Conservation (phyloP, 1,140 invertebrate genomes). For the Teleogryllus occipitalis region DNA sequence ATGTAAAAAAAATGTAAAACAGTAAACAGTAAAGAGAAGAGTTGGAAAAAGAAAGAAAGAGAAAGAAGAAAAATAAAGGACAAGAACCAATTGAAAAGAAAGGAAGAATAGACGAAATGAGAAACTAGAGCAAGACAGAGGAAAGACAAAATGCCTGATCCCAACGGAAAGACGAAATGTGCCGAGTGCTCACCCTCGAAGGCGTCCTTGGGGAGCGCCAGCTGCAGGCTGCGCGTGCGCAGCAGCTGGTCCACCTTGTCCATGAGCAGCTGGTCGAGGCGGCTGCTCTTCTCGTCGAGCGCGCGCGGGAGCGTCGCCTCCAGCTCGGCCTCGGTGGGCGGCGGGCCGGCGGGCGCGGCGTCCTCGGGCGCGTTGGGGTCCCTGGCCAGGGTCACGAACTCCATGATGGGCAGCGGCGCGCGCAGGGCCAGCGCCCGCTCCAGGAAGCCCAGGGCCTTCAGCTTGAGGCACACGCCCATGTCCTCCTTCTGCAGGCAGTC, state of each 20-base stretch:
- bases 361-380: neutral
- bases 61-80: too few relatives aligned
- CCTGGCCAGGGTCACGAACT: constrained; percentile 12
- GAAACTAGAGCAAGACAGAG: too few relatives aligned
- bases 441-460: constrained; percentile 23
- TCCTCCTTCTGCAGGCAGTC: constrained; percentile 17
- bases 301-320: constrained; percentile 59
- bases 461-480: constrained; percentile 22
- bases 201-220: constrained; percentile 51
- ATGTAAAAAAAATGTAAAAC: too few relatives aligned
- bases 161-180: too few relatives aligned
- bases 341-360: neutral
- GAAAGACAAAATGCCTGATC: too few relatives aligned
- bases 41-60: too few relatives aligned
- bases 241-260: constrained; percentile 64
- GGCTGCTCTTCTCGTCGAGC: constrained; percentile 58
- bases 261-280: constrained; percentile 61
- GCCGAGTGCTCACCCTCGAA: constrained; percentile 28
- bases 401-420: constrained; percentile 10
- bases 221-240: constrained; percentile 64
- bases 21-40: too few relatives aligned
- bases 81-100: too few relatives aligned
- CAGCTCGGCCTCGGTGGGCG: constrained; percentile 45
- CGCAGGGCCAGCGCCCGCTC: constrained; percentile 12
- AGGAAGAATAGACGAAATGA: too few relatives aligned